Percentiles rank a stretch among this genome's conserved stretches.
Evolutionary conservation across 2,797 vertebrate genomes (phyloP).

Genomic region (Sebastes aleutianus): DNA sequence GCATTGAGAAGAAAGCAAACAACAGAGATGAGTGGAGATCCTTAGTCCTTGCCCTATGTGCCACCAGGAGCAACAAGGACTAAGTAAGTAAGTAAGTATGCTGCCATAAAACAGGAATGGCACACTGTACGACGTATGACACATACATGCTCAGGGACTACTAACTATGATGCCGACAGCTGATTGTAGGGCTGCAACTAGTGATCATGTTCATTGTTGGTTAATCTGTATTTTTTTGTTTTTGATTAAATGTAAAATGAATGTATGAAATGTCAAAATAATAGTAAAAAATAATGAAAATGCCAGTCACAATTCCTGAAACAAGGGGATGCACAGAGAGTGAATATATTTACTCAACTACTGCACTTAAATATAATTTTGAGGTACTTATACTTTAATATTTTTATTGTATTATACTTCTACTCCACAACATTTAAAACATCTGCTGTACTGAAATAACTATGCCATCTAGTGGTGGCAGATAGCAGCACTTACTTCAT

Average conservation of each 20-base stretch:
- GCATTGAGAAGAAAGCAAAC: no score
- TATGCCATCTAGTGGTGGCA: constrained; percentile 21
- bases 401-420: neutral
- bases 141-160: neutral
- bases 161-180: neutral
- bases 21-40: no score
- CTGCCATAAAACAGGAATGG: neutral
- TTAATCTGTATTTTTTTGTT: neutral
- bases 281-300: neutral
- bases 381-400: neutral
- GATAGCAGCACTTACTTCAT: neutral
- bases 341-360: neutral
- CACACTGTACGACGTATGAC: neutral
- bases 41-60: rapidly evolving
- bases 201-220: no score
- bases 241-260: rapidly evolving
- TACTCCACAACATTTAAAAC: neutral
- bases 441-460: neutral
- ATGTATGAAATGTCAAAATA: neutral
- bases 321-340: neutral
- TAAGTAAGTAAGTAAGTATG: no score
- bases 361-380: neutral
- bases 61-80: no score
- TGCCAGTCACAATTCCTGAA: neutral
- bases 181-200: neutral